A percentile compares a stretch with the other conserved stretches of the same genome.
Conservation (phyloP, 2,797 vertebrate species). For the Orestias chungarensis region DNA sequence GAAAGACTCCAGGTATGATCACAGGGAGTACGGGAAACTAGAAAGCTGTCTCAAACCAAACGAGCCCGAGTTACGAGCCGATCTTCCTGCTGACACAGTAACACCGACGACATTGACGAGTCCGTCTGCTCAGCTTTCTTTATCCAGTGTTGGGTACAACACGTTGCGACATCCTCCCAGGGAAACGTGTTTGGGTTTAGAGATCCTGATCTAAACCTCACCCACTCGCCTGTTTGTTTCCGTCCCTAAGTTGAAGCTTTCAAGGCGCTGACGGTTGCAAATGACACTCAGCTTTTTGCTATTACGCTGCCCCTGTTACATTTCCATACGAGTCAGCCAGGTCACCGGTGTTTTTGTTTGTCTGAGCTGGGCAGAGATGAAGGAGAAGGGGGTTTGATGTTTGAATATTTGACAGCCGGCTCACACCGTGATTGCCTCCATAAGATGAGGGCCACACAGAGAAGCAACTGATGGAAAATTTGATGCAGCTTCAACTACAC, state of each 20-base stretch:
- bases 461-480: constrained; percentile 39
- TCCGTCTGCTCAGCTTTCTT: constrained; percentile 16
- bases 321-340: constrained; percentile 22
- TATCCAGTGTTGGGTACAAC: constrained; percentile 35
- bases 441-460: constrained; percentile 42
- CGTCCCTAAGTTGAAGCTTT: constrained; percentile 38
- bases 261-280: constrained; percentile 53
- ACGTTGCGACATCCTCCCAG: constrained; percentile 33
- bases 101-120: constrained; percentile 40
- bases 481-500: constrained; percentile 59
- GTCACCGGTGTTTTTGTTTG: constrained; percentile 55
- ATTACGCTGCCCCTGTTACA: constrained; percentile 37
- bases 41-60: constrained; percentile 52
- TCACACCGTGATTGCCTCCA: constrained; percentile 54
- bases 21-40: constrained; percentile 55
- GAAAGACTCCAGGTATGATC: constrained; percentile 57
- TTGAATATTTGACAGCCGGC: constrained; percentile 54
- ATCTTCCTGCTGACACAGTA: constrained; percentile 55
- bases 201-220: constrained; percentile 45
- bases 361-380: constrained; percentile 34
- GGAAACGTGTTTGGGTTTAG: constrained; percentile 43
- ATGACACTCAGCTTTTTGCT: constrained; percentile 45
- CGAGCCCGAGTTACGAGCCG: constrained; percentile 51
- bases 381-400: constrained; percentile 34
- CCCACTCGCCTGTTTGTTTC: constrained; percentile 66